A percentile compares a stretch with the other conserved stretches of the same genome.
These are phyloP conservation scores for Apamea monoglypha DNA, from an alignment of 2,888 invertebrate genomes.

Conservation along the genomic window DNA sequence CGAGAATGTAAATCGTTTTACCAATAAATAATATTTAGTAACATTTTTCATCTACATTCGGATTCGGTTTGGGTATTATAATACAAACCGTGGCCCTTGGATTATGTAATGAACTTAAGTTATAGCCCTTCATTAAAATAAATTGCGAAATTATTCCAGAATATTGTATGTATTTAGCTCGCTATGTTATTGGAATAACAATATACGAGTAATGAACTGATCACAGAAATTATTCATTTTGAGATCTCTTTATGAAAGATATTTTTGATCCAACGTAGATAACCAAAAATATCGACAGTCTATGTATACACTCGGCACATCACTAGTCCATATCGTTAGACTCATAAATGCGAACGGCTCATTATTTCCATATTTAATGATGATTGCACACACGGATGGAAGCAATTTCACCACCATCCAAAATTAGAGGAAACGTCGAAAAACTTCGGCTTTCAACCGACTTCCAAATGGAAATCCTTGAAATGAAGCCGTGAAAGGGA, in stretches of 20 bases:
- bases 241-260: not conserved
- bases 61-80: not conserved
- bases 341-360: slow-evolving; percentile 80
- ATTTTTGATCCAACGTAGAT: not conserved
- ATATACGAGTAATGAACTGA: not conserved
- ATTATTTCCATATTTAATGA: slow-evolving; percentile 85
- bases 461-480: slow-evolving; percentile 43
- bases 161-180: slow-evolving; percentile 16
- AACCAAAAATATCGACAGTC: slow-evolving; percentile 25
- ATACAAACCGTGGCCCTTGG: not conserved
- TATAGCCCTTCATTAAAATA: slow-evolving; percentile 22
- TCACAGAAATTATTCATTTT: not conserved
- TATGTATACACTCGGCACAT: slow-evolving; percentile 52
- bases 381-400: slow-evolving; percentile 77
- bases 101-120: slow-evolving; percentile 5
- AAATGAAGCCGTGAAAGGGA: slow-evolving; percentile 30
- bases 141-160: slow-evolving; percentile 21
- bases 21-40: not conserved
- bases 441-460: slow-evolving; percentile 44
- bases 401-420: slow-evolving; percentile 65
- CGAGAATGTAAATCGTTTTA: not conserved
- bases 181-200: slow-evolving; percentile 13
- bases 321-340: slow-evolving; percentile 66
- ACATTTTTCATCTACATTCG: not conserved
- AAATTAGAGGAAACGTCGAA: slow-evolving; percentile 52